phyloP scores from a whole-genome alignment of 2,113 vertebrate genomes.

The Blennius ocellaris region DNA sequence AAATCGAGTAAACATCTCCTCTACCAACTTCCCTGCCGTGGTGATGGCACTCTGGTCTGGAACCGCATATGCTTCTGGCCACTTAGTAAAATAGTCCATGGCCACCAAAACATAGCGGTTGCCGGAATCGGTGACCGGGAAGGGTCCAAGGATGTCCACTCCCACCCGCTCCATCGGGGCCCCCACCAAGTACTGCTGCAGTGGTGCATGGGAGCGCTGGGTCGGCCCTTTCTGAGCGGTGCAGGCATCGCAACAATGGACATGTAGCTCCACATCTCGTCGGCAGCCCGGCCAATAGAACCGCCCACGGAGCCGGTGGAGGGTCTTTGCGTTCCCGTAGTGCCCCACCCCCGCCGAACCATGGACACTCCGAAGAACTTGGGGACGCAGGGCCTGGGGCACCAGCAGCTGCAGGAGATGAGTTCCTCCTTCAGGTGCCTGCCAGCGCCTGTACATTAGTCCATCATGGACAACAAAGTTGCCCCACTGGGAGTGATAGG shows the following conservation, averaged over 20 bases:
- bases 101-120: background rate
- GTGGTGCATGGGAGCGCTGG: background rate
- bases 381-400: background rate
- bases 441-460: background rate
- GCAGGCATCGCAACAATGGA: background rate
- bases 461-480: background rate
- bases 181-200: constrained; percentile 8
- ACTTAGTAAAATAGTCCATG: constrained; percentile 10
- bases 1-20: background rate
- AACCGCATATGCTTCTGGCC: background rate
- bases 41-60: background rate
- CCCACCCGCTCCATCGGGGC: background rate
- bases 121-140: no score
- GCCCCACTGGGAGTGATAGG: background rate
- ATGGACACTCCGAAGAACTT: background rate
- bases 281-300: background rate
- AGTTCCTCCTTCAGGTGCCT: background rate
- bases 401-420: background rate
- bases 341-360: background rate
- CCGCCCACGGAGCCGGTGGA: fast-evolving
- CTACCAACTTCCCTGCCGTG: background rate
- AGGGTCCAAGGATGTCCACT: background rate
- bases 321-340: background rate
- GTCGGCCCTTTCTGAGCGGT: background rate
- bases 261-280: background rate